Evolutionary conservation across 1,140 invertebrate species (phyloP), one percentile per base, ranked within the genome.

Genomic region (Lucilia sericata): DNA sequence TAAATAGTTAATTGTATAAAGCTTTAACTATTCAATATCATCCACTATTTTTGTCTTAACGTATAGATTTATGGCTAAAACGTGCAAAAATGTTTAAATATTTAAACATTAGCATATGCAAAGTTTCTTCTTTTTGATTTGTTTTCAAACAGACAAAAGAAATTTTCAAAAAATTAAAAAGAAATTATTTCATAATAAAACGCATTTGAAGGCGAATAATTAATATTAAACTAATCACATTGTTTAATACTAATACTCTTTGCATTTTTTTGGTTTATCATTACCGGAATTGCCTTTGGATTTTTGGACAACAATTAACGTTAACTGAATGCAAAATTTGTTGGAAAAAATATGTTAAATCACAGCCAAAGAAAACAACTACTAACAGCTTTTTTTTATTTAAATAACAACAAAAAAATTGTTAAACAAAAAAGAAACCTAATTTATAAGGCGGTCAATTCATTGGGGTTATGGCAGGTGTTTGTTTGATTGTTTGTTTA

Each of bases 31-130:
- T 2, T 30, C 25, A 60, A 60, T 19, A 70, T 70, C 8, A 70
- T 2, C 5, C 7, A 78, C 75, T 10, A 78, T 36, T 10, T 47
- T 36, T 70, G 75, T 4, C 19, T 78, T n/a, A 78, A 36, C 21
- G 25, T 3, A 78, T 78, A 19, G 19, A 78, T 47, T 47, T 19
- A 78, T 78, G 42, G 10, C 36, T n/a, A 25, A 78, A n/a, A 78
- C 75, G 75, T 78, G 75, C 42, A 78, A 78, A 78, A 78, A 78
- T 78, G 75, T 78, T 78, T 78, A 78, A 78, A 47, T 19, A n/a
- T 9, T 78, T 17, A 36, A 47, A 19, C 17, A 42, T 42, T 42
- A 13, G 9, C 74, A 75, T 36, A 75, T 5, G 42, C 42, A 42
- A 42, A 42, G 25, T 30, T 30, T 42, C 7, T 10, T 42, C 10